Base-by-base conservation (phyloP, 2,888 invertebrate species). In the Cryptus armator region DNA sequence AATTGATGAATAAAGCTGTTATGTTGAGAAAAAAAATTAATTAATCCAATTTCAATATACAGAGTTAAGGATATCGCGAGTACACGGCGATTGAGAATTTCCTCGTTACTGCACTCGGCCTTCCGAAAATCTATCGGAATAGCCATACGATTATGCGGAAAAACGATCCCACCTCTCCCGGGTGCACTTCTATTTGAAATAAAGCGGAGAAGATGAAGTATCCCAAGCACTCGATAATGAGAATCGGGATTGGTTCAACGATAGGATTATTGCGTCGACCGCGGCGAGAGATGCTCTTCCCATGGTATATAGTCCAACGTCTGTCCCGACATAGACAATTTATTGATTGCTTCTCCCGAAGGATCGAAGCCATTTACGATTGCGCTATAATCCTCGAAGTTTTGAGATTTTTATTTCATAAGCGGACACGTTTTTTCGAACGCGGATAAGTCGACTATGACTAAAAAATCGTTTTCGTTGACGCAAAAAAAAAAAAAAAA, bases 161-260 rank as follows among this genome's bases (percentile, higher is more conserved):
- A 59, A 14, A 46, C 5, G 24, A 24, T 24, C 24, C 24, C 24
- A 24, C 12, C 19, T 10, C 44, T 10, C 44, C n/a, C 72, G 19
- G 19, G 10, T 19, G 48, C 62, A 64, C 62, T 74, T 48, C 46
- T 12, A 46, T 48, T 71, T 29, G 70, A 70, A 64, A 78, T 78
- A n/a, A 71, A 79, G 44, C n/a, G n/a, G 24, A 51, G 71, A 53
- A 62, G 77, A 79, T 79, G 46, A 67, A 68, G 59, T 59, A 78
- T 66, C 51, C n/a, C 16, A 32, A 62, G 19, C 48, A 77, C 64
- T 67, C 70, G 81, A 79, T 85, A 85, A 85, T 85, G 85, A 85
- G 82, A 82, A 85, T 79, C 74, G 82, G 82, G 82, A 82, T 85
- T 75, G 79, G 32, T 79, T 75, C 82, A 67, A 75, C 78, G 82